These are phyloP conservation scores for Ploceus nigricollis DNA, from an alignment of 2,113 vertebrate species.

Conservation along the genomic window DNA sequence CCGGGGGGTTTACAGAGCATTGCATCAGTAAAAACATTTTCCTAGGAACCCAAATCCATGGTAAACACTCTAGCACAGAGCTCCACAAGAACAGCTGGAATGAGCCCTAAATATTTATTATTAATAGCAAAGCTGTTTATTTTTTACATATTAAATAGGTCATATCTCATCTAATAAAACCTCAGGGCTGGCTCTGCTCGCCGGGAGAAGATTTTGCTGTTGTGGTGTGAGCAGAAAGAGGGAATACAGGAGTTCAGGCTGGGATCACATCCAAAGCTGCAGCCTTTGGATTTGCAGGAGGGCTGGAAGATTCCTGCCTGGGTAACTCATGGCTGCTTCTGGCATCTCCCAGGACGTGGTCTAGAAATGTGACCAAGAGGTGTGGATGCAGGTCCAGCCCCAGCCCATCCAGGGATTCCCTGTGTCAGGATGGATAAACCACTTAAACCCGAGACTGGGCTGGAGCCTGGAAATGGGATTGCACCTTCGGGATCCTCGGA, in stretches of 20 bases:
- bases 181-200: neutral
- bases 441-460: neutral
- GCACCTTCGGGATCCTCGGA: neutral
- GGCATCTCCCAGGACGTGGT: neutral
- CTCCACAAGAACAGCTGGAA: neutral
- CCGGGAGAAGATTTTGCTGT: neutral
- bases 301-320: neutral
- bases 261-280: rapidly evolving
- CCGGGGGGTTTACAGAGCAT: neutral
- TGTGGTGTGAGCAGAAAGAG: neutral
- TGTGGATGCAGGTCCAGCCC: neutral
- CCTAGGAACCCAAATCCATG: neutral
- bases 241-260: neutral
- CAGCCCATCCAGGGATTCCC: neutral
- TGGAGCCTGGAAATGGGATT: neutral
- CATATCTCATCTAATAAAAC: constrained; percentile 21
- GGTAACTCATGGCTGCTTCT: neutral
- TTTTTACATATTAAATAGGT: constrained; percentile 62
- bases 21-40: neutral
- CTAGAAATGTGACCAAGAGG: neutral
- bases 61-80: neutral
- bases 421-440: constrained; percentile 14
- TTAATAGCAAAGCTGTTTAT: constrained; percentile 56
- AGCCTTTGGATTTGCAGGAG: too few relatives aligned
- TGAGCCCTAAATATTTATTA: constrained; percentile 57